Percentiles rank a stretch among this genome's conserved stretches.
phyloP scores from a whole-genome alignment of 1,140 invertebrate genomes.

The Trichonephila clavipes region DNA sequence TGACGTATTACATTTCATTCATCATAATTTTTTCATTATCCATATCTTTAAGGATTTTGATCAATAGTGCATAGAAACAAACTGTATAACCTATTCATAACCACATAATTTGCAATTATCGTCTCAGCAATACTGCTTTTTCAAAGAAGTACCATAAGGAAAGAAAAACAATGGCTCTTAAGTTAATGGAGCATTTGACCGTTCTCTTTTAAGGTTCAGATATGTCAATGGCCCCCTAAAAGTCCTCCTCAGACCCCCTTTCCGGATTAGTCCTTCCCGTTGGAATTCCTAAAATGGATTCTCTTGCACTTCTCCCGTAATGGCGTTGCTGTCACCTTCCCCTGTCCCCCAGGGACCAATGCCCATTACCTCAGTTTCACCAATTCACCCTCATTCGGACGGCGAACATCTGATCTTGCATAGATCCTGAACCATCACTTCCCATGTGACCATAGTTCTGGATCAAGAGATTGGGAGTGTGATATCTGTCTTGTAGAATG shows the following conservation, averaged over 20 bases:
- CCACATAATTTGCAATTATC: no score
- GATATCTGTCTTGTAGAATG: no score
- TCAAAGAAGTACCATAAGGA: no score
- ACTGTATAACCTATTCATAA: no score
- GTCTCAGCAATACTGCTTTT: no score
- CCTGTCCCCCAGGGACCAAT: neutral
- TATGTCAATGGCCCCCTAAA: neutral
- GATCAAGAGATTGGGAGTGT: no score
- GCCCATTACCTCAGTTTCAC: neutral
- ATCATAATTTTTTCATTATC: no score
- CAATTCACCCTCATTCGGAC: neutral
- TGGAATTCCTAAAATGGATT: conserved; percentile 22
- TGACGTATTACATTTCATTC: no score
- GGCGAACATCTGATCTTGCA: neutral
- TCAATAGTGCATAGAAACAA: no score
- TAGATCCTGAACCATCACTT: neutral
- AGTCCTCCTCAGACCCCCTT: neutral
- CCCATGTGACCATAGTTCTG: no score
- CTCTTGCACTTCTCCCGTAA: conserved; percentile 12
- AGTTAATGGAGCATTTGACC: neutral
- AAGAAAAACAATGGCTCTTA: neutral
- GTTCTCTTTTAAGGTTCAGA: neutral
- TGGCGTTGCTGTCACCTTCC: conserved; percentile 29
- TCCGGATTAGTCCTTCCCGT: conserved; percentile 7
- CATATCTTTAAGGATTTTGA: no score